Percentiles rank a stretch among this genome's conserved stretches.
Conservation (phyloP, 2,113 vertebrate species). For the Willisornis vidua region DNA sequence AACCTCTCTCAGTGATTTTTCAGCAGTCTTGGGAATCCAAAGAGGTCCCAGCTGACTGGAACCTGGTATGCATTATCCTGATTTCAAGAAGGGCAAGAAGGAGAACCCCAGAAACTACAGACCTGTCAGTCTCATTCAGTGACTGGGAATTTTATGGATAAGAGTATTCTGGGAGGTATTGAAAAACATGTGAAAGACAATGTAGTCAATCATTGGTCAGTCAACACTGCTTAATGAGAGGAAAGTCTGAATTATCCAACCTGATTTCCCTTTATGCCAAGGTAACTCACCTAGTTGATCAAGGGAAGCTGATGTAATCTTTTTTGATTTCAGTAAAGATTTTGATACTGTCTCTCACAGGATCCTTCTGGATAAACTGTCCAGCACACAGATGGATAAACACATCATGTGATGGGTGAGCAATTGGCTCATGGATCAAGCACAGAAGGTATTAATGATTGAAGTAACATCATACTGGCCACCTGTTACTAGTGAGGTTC, state of each 20-base stretch:
- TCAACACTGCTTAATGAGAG: background rate
- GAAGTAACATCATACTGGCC: background rate
- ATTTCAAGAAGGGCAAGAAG: background rate
- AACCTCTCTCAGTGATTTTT: background rate
- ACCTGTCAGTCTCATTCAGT: background rate
- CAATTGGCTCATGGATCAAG: background rate
- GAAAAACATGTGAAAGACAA: background rate
- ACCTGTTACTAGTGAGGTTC: background rate
- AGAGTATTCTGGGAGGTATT: background rate
- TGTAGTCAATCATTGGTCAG: background rate
- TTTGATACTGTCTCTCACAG: background rate
- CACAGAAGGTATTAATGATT: background rate
- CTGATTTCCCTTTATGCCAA: background rate
- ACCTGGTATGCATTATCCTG: background rate
- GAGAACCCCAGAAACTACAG: background rate
- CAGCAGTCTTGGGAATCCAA: background rate
- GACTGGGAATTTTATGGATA: background rate
- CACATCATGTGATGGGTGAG: background rate
- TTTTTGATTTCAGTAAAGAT: background rate
- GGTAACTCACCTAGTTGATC: background rate
- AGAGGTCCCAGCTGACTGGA: background rate
- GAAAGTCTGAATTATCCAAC: background rate
- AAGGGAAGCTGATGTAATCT: background rate
- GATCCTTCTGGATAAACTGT: background rate
- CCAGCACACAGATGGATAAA: background rate